Evolutionary conservation across 1,140 invertebrate species (phyloP).

Genomic region (Papilio dardanus): DNA sequence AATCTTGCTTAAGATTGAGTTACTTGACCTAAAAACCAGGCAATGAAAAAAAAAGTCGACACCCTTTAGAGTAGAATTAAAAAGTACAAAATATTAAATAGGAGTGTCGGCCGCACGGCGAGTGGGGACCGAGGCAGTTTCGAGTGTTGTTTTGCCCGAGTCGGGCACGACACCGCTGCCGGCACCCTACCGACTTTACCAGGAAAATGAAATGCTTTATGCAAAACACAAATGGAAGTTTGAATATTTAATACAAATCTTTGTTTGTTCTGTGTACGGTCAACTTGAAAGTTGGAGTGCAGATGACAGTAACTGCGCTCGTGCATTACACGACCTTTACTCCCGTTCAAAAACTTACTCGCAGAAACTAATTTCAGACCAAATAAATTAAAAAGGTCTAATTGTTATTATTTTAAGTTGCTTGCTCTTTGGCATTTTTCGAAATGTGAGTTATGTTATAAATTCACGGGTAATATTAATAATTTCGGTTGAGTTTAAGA

Average conservation of each 20-base stretch:
- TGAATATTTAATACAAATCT: constrained; percentile 21
- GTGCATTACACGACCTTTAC: not conserved
- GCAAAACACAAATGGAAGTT: constrained; percentile 16
- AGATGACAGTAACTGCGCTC: not conserved
- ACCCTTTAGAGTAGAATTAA: not conserved
- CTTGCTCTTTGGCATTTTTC: too few relatives aligned
- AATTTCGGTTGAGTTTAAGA: not conserved
- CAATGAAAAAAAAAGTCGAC: not conserved
- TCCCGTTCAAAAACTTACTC: not conserved
- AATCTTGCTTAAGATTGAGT: not conserved
- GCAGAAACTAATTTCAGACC: not conserved
- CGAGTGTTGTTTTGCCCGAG: not conserved
- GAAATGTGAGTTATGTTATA: too few relatives aligned
- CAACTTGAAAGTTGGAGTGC: constrained; percentile 5
- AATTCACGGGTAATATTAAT: not conserved
- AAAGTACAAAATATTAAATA: not conserved
- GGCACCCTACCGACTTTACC: not conserved
- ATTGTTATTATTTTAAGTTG: not conserved
- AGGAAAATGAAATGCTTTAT: constrained; percentile 1
- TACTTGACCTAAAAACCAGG: too few relatives aligned
- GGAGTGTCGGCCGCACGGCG: not conserved
- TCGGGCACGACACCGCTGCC: not conserved
- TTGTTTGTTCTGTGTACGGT: constrained; percentile 10
- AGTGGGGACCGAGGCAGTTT: not conserved
- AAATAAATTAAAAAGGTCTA: not conserved